phyloP scores from a whole-genome alignment of 1,140 invertebrate species.

The Megalonaias nervosa region DNA sequence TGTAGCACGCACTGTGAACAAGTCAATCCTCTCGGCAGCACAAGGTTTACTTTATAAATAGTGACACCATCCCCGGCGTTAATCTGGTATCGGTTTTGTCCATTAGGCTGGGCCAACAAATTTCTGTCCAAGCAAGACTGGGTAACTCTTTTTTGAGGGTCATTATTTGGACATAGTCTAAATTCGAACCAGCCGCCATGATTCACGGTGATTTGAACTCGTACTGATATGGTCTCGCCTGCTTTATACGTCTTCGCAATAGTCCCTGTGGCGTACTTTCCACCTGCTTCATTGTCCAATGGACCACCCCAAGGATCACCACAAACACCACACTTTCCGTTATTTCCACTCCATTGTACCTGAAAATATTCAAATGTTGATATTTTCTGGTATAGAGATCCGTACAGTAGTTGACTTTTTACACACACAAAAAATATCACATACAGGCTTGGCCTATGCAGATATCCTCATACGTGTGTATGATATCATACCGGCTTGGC shows the following conservation, averaged over 20 bases:
- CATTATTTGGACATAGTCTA: conserved; percentile 81
- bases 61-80: conserved; percentile 19
- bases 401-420: too few relatives aligned
- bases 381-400: too few relatives aligned
- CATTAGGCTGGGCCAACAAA: conserved; percentile 25
- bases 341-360: conserved; percentile 55
- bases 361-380: conserved; percentile 23
- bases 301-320: conserved; percentile 67
- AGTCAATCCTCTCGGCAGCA: conserved; percentile 85
- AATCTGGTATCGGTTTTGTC: neutral
- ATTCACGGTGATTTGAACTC: conserved; percentile 54
- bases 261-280: conserved; percentile 68
- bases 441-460: too few relatives aligned
- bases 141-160: conserved; percentile 49
- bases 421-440: too few relatives aligned
- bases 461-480: too few relatives aligned
- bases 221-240: conserved; percentile 49
- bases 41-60: conserved; percentile 31
- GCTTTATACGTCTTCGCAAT: conserved; percentile 60
- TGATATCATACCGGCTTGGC: too few relatives aligned
- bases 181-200: conserved; percentile 88
- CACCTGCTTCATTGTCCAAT: conserved; percentile 69
- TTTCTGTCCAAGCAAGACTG: conserved; percentile 45
- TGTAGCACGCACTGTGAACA: conserved; percentile 91
- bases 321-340: conserved; percentile 54